Percentiles rank a stretch among this genome's conserved stretches.
These are phyloP conservation scores for Agriotes lineatus DNA, from an alignment of 2,888 invertebrate genomes.

Conservation along the genomic window DNA sequence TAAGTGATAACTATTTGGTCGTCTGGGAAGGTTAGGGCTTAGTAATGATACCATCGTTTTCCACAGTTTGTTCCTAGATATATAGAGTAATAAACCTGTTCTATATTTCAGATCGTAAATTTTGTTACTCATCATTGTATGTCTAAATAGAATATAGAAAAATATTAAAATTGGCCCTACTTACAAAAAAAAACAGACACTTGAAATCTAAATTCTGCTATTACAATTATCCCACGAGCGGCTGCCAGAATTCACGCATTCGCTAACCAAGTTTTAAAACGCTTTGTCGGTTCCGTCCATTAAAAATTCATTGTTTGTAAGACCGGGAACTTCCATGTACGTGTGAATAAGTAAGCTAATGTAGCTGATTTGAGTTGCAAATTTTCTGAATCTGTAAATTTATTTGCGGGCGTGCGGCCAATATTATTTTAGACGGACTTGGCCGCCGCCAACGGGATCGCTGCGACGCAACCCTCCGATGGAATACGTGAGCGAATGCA, in stretches of 20 bases:
- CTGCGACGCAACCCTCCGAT: constrained; percentile 19
- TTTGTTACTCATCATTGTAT: no score
- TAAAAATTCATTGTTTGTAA: constrained; percentile 28
- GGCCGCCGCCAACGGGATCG: constrained; percentile 21
- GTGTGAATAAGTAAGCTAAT: constrained; percentile 51
- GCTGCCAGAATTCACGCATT: neutral
- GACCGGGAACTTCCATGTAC: constrained; percentile 26
- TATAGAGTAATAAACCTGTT: no score
- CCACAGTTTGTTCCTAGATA: no score
- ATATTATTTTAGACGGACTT: constrained; percentile 38
- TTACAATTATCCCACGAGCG: no score
- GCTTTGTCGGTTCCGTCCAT: neutral
- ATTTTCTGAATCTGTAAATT: constrained; percentile 43
- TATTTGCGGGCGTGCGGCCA: constrained; percentile 37
- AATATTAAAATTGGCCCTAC: no score
- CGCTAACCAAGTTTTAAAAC: neutral
- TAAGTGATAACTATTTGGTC: no score
- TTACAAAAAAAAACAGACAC: no score
- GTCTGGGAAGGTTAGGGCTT: no score
- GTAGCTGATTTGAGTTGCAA: constrained; percentile 51
- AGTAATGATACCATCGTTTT: no score
- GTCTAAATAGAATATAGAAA: no score
- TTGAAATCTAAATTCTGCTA: no score
- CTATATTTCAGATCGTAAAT: no score
- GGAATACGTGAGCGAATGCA: constrained; percentile 2